These are phyloP conservation scores for Dasyornis broadbenti DNA, from an alignment of 2,113 vertebrate species.

Conservation along the genomic window DNA sequence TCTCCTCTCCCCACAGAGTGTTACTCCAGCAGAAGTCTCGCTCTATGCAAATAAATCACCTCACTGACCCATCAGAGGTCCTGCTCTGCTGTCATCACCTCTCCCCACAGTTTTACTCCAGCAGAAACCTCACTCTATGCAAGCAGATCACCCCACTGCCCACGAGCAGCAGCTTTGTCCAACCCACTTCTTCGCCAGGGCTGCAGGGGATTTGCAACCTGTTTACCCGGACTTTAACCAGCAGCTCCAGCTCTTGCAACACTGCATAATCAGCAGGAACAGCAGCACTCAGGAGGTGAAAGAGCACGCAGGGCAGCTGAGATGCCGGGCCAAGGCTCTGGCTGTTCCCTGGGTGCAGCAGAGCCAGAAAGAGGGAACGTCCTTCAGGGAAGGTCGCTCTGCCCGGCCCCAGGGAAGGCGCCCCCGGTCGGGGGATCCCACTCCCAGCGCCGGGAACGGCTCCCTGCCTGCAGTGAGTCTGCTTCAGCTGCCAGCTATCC, in stretches of 20 bases:
- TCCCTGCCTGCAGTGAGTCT: neutral
- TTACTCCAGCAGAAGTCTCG: neutral
- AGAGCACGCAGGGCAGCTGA: neutral
- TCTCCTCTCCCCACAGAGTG: rapidly evolving
- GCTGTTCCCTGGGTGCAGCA: neutral
- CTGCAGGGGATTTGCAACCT: neutral
- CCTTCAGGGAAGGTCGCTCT: neutral
- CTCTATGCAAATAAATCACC: neutral
- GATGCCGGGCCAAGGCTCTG: neutral
- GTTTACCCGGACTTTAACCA: conserved; percentile 54
- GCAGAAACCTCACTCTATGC: neutral
- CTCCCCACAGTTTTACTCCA: neutral
- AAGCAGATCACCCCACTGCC: neutral
- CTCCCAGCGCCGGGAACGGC: neutral
- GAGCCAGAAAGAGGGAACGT: neutral
- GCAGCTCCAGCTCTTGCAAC: conserved; percentile 35
- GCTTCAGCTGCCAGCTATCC: neutral
- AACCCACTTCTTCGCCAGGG: neutral
- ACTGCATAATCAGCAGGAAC: neutral
- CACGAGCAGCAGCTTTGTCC: neutral
- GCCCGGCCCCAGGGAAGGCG: neutral
- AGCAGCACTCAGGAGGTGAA: neutral
- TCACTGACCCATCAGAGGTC: neutral
- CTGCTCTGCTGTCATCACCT: neutral
- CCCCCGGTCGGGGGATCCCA: rapidly evolving